Base-by-base conservation (phyloP, 2,888 invertebrate species). In the Drosophila mimica region DNA sequence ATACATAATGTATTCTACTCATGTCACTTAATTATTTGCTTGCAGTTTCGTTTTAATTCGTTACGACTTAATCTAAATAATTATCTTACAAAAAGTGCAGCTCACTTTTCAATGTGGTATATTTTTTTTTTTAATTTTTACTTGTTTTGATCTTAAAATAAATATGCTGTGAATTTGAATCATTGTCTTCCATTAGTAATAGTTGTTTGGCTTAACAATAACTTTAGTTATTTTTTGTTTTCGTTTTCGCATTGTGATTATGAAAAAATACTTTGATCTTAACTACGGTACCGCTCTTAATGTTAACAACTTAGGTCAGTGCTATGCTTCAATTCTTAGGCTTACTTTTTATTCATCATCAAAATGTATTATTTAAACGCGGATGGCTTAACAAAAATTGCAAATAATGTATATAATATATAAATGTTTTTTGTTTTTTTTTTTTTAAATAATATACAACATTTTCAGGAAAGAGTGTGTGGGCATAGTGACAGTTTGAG, bases 361-460 rank as follows among this genome's bases (percentile, higher is more conserved):
- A 58, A 74, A 60, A 25, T 68, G 40, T 28, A 53, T 43, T 70
- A 40, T 46, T 67, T 61, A 52, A 68, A 74, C 66, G 57, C 71
- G 67, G 73, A 76, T 87, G 84, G 66, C 84, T 82, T 87, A 89
- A 84, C 89, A 78, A 82, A 77, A 74, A 89, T 89, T 79, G 87
- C 79, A 79, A 79, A 79, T 76, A 72, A 79, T 60, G 73, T 73
- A 43, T 71, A 17, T 54, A 63, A 52, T 25, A 54, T 52, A n/a
- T 9, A 20, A n/a, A n/a, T n/a, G n/a, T n/a, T n/a, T n/a, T n/a
- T n/a, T 31, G 17, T 64, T 7, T 25, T 17, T 59, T n/a, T 30
- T n/a, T 34, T 46, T 56, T 66, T 68, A 63, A 77, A 81, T 74
- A 79, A 79, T 77, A 74, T 77, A 74, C 78, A 81, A 80, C 79